A percentile compares a stretch with the other conserved stretches of the same genome.
phyloP scores from a whole-genome alignment of 2,797 vertebrate species.

The Ctenopoma multispine region DNA sequence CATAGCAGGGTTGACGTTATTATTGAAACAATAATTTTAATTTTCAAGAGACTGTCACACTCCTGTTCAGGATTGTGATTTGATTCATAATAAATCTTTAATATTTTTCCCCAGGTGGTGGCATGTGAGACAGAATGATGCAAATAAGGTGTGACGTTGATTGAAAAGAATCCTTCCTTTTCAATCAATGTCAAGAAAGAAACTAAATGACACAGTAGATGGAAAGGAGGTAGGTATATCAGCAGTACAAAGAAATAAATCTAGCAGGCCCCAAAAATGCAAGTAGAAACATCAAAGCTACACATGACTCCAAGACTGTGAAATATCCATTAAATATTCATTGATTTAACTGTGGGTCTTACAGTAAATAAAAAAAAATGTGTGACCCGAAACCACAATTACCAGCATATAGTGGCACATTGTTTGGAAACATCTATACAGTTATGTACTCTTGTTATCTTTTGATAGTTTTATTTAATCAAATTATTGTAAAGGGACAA shows the following conservation, averaged over 20 bases:
- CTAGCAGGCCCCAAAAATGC: neutral
- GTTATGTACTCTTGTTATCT: too few species aligned
- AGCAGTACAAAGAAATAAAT: neutral
- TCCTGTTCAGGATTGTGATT: conserved; percentile 28
- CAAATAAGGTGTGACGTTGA: conserved; percentile 30
- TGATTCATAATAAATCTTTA: conserved; percentile 44
- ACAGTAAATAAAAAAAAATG: neutral
- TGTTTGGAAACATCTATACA: too few species aligned
- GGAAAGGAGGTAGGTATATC: neutral
- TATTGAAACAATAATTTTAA: conserved; percentile 31
- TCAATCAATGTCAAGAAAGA: conserved; percentile 5
- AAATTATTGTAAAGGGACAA: too few species aligned
- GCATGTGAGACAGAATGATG: conserved; percentile 28
- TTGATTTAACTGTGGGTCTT: neutral
- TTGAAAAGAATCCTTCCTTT: conserved; percentile 15
- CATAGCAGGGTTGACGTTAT: conserved; percentile 1
- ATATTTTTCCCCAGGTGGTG: conserved; percentile 19
- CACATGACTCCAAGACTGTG: neutral
- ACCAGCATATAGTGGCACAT: neutral
- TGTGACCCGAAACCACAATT: neutral
- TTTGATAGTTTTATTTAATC: too few species aligned
- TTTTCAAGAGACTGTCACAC: conserved; percentile 5
- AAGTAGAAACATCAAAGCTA: neutral
- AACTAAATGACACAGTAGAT: neutral
- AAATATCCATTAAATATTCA: too few species aligned